These are phyloP conservation scores for Borostomias antarcticus DNA, from an alignment of 2,797 vertebrate genomes.

Conservation along the genomic window DNA sequence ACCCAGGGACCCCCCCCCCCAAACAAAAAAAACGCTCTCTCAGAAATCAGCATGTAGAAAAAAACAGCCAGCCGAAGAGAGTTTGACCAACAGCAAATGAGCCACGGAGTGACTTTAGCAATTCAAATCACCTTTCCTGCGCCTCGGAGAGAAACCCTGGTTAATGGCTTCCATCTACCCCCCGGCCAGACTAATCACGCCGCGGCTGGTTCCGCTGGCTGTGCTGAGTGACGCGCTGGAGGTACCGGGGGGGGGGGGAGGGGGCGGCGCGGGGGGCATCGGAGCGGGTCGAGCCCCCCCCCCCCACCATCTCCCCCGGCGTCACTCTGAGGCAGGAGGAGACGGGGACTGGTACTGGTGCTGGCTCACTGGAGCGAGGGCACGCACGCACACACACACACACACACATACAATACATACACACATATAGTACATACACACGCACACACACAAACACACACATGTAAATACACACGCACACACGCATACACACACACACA, in stretches of 20 bases:
- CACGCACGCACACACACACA: too few species aligned
- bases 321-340: too few species aligned
- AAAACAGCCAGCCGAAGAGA: slow-evolving; percentile 41
- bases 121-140: slow-evolving; percentile 66
- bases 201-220: slow-evolving; percentile 66
- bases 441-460: too few species aligned
- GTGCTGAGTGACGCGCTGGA: slow-evolving; percentile 63
- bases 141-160: slow-evolving; percentile 65
- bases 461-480: too few species aligned
- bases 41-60: slow-evolving; percentile 43
- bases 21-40: slow-evolving; percentile 25
- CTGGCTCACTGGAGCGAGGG: too few species aligned
- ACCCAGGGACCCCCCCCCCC: slow-evolving; percentile 58
- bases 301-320: not conserved
- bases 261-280: slow-evolving; percentile 46
- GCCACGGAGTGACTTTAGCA: slow-evolving; percentile 50
- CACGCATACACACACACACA: too few species aligned
- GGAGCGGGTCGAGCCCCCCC: slow-evolving; percentile 32
- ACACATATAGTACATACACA: too few species aligned
- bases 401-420: too few species aligned
- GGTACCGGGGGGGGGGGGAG: slow-evolving; percentile 51
- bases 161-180: slow-evolving; percentile 81
- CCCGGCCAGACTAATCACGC: slow-evolving; percentile 75
- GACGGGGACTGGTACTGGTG: too few species aligned
- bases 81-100: slow-evolving; percentile 59